A percentile compares a stretch with the other conserved stretches of the same genome.
phyloP scores from a whole-genome alignment of 53 echinoderm and acorn worm species.

The Hippasteria phrygiana region DNA sequence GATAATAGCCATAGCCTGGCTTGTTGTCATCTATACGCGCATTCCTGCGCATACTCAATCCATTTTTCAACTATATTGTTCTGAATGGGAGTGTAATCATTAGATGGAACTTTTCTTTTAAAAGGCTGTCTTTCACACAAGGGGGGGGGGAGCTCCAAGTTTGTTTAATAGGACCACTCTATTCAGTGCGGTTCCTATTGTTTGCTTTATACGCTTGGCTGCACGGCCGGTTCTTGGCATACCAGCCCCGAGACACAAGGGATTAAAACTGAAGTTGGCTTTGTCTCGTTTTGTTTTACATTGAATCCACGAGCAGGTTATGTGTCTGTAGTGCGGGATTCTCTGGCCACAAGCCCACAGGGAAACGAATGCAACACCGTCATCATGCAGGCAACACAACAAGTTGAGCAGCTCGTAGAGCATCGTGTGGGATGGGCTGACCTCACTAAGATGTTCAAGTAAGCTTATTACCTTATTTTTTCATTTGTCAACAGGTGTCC shows the following conservation, averaged over 20 bases:
- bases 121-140: too few species aligned
- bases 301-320: slow-evolving; percentile 68
- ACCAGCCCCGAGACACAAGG: not conserved
- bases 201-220: too few species aligned
- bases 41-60: too few species aligned
- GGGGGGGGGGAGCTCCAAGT: too few species aligned
- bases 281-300: not conserved
- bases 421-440: slow-evolving; percentile 75
- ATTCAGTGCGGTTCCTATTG: too few species aligned
- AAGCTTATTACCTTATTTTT: not conserved
- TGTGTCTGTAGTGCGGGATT: slow-evolving; percentile 82
- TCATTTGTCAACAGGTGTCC: not conserved
- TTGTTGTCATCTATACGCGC: too few species aligned
- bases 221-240: too few species aligned
- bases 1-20: too few species aligned
- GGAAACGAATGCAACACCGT: slow-evolving; percentile 73
- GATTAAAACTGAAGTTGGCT: not conserved
- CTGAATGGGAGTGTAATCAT: too few species aligned
- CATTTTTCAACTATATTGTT: too few species aligned
- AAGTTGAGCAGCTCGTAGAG: slow-evolving; percentile 68
- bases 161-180: too few species aligned
- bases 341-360: slow-evolving; percentile 81
- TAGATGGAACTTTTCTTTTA: too few species aligned
- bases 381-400: slow-evolving; percentile 70
- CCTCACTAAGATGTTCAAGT: slow-evolving; percentile 76